Evolutionary conservation across 2,797 vertebrate species (phyloP).

Genomic region (Aplochiton taeniatus): DNA sequence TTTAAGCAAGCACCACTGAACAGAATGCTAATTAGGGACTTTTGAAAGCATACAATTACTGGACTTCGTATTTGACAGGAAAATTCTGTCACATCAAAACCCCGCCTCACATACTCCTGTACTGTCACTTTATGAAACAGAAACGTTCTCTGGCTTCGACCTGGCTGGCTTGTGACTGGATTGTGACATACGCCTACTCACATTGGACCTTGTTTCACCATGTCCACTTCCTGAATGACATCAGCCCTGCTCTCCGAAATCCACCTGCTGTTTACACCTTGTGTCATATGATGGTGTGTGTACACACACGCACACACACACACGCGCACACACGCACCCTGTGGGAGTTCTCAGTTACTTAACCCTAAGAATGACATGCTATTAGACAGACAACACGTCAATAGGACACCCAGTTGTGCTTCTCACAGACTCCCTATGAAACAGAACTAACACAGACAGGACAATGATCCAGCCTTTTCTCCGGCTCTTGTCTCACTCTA

Average conservation of each 20-base stretch:
- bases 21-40: conserved; percentile 5
- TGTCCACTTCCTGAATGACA: conserved; percentile 67
- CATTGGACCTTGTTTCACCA: conserved; percentile 29
- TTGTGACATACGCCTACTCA: conserved; percentile 15
- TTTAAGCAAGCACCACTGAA: neutral
- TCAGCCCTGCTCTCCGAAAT: conserved; percentile 37
- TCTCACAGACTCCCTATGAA: neutral
- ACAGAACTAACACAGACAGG: neutral
- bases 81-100: conserved; percentile 1
- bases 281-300: conserved; percentile 48
- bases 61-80: conserved; percentile 10
- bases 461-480: too few relatives aligned
- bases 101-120: conserved; percentile 19
- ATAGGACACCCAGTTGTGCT: conserved; percentile 12
- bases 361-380: conserved; percentile 23
- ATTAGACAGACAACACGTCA: conserved; percentile 19
- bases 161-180: neutral
- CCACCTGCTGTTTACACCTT: conserved; percentile 52
- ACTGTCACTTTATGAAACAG: neutral
- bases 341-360: conserved; percentile 12
- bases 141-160: too few relatives aligned
- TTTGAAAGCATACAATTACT: conserved; percentile 11
- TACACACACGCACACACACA: conserved; percentile 23
- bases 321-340: conserved; percentile 26
- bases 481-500: too few relatives aligned